phyloP scores from a whole-genome alignment of 2,888 invertebrate genomes.

The Eumacrocentrus americanus region DNA sequence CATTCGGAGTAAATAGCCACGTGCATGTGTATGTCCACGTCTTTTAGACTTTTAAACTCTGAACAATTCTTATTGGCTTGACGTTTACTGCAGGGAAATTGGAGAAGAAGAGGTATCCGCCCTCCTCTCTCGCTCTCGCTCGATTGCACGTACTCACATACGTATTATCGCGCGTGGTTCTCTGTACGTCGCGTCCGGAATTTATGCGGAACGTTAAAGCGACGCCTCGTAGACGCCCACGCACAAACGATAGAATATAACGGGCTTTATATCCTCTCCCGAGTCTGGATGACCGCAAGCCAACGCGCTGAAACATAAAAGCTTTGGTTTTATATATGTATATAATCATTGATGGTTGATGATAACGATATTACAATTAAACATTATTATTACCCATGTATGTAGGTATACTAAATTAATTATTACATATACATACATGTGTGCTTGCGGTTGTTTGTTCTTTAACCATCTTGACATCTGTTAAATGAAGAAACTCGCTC shows the following conservation, averaged over 20 bases:
- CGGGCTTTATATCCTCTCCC: slow-evolving; percentile 31
- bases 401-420: too few species aligned
- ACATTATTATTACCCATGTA: too few species aligned
- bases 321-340: too few species aligned
- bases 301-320: neutral
- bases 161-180: slow-evolving; percentile 16
- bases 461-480: too few species aligned
- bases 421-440: too few species aligned
- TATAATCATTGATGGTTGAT: too few species aligned
- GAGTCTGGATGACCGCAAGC: neutral
- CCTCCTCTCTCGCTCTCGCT: slow-evolving; percentile 20
- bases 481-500: too few species aligned
- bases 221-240: slow-evolving; percentile 52
- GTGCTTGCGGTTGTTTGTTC: too few species aligned
- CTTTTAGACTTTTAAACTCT: slow-evolving; percentile 24
- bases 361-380: too few species aligned
- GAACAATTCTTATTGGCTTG: slow-evolving; percentile 37
- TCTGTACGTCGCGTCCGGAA: slow-evolving; percentile 37
- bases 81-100: slow-evolving; percentile 49
- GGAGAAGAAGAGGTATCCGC: slow-evolving; percentile 40
- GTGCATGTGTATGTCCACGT: slow-evolving; percentile 13
- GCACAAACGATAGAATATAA: slow-evolving; percentile 42
- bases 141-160: slow-evolving; percentile 18
- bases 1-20: slow-evolving; percentile 29
- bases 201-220: slow-evolving; percentile 52